Conservation (phyloP, 2,113 vertebrate species). For the Sander lucioperca region DNA sequence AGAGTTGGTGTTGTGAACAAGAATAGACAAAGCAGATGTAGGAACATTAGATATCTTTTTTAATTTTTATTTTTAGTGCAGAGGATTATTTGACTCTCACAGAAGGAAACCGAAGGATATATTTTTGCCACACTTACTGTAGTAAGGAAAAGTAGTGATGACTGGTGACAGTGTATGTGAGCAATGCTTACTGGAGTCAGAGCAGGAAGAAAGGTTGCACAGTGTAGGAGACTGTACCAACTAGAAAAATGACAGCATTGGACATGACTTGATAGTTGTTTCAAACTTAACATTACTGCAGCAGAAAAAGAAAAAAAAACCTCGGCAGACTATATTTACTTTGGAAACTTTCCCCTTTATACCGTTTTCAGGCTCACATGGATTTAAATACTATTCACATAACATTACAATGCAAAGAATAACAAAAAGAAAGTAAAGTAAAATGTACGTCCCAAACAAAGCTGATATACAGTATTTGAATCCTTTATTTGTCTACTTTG, state of each 20-base stretch:
- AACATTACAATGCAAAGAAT: not conserved
- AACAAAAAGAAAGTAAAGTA: too few species aligned
- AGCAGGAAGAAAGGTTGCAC: not conserved
- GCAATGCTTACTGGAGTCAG: not conserved
- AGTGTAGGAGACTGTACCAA: not conserved
- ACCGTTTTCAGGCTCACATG: not conserved
- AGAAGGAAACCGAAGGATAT: not conserved
- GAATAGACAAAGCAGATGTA: not conserved
- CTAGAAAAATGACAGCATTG: not conserved
- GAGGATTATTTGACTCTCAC: not conserved
- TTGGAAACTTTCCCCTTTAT: too few species aligned
- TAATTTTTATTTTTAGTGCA: not conserved
- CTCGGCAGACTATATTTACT: too few species aligned
- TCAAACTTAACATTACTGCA: not conserved
- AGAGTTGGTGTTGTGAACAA: not conserved
- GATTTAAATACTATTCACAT: not conserved
- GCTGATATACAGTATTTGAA: not conserved
- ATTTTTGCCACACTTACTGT: not conserved
- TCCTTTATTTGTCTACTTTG: not conserved
- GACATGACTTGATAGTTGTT: not conserved
- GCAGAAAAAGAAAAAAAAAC: not conserved
- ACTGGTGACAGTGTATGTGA: not conserved
- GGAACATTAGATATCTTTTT: not conserved
- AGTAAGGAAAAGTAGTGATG: not conserved
- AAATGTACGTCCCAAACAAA: not conserved